These are phyloP conservation scores for Leucosticte australis DNA, from an alignment of 2,113 vertebrate genomes.

Conservation along the genomic window DNA sequence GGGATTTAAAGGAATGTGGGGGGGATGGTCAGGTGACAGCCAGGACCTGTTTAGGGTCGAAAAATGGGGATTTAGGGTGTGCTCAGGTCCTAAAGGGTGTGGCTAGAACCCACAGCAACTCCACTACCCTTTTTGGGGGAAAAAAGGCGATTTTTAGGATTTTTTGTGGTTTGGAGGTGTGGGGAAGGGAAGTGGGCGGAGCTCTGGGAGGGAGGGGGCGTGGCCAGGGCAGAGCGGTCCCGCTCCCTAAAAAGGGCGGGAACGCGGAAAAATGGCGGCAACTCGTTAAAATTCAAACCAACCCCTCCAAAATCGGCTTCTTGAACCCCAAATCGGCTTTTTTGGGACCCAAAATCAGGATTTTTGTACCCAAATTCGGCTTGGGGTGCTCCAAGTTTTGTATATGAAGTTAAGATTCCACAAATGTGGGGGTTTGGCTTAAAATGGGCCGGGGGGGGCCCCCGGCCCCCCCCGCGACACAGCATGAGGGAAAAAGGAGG, in stretches of 20 bases:
- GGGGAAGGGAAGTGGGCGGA: not conserved
- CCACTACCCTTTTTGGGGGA: rapidly evolving
- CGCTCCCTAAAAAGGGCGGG: not conserved
- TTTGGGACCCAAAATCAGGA: rapidly evolving
- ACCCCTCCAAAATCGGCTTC: not conserved
- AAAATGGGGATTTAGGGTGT: rapidly evolving
- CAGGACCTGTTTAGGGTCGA: not conserved
- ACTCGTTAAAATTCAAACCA: not conserved
- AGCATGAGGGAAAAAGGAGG: not conserved
- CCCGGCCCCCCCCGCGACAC: too few relatives aligned
- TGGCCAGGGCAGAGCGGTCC: rapidly evolving
- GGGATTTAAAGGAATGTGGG: not conserved
- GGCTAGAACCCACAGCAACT: too few relatives aligned
- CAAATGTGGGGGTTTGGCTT: too few relatives aligned
- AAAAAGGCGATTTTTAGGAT: rapidly evolving
- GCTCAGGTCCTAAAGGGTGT: rapidly evolving
- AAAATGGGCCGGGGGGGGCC: rapidly evolving
- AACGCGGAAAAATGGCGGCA: not conserved
- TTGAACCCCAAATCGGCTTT: rapidly evolving
- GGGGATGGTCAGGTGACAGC: too few relatives aligned
- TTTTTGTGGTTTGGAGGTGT: rapidly evolving
- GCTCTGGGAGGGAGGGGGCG: not conserved
- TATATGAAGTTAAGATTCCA: rapidly evolving
- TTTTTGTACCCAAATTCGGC: not conserved
- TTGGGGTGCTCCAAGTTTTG: rapidly evolving